phyloP scores from a whole-genome alignment of 2,797 vertebrate species.

The Pyrocephalus nanus region DNA sequence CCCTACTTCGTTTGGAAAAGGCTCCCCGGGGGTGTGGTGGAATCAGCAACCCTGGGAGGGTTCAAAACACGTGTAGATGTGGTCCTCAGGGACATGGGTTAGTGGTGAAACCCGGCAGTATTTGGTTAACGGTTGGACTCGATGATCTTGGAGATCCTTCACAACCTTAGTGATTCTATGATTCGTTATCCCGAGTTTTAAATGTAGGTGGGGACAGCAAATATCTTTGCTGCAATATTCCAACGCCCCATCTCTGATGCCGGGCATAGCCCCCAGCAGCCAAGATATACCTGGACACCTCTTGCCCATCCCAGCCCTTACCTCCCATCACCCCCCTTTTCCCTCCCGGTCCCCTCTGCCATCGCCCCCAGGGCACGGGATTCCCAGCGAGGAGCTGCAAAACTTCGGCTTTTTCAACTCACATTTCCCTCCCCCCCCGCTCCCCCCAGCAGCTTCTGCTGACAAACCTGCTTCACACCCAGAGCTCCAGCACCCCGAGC shows the following conservation, averaged over 20 bases:
- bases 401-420: background rate
- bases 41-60: background rate
- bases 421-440: background rate
- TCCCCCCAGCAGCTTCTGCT: background rate
- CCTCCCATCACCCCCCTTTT: background rate
- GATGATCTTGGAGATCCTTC: background rate
- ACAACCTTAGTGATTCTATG: too few relatives aligned
- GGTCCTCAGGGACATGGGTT: background rate
- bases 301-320: background rate
- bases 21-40: background rate
- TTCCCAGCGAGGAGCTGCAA: background rate
- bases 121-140: background rate
- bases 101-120: background rate
- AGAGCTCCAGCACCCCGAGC: background rate
- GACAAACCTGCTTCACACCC: background rate
- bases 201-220: background rate
- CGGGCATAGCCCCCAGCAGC: background rate
- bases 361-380: rapidly evolving
- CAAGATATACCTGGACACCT: background rate
- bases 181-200: background rate
- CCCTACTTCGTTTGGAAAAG: background rate
- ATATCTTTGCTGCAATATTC: background rate
- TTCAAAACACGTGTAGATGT: background rate
- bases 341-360: background rate
- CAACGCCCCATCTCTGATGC: background rate